Evolutionary conservation across 2,797 vertebrate genomes (phyloP).

Genomic region (Acanthurus tractus): DNA sequence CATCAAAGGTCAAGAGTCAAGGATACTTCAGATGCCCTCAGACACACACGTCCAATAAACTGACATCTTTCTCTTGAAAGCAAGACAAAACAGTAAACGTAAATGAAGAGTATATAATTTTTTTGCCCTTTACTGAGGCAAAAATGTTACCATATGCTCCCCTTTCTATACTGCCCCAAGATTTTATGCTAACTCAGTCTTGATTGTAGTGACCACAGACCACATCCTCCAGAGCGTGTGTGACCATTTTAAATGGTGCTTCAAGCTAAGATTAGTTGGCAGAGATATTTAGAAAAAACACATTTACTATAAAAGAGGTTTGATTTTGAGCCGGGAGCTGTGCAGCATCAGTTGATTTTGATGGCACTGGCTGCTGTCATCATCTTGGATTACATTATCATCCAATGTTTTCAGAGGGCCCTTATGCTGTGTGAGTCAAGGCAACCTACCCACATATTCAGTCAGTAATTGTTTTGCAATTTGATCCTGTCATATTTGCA

Average conservation of each 20-base stretch:
- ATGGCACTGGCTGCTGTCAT: conserved; percentile 19
- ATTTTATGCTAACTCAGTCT: conserved; percentile 67
- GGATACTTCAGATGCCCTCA: conserved; percentile 32
- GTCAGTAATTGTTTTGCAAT: conserved; percentile 38
- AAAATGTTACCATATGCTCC: conserved; percentile 76
- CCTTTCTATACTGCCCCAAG: conserved; percentile 44
- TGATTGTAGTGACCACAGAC: conserved; percentile 78
- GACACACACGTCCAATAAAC: conserved; percentile 50
- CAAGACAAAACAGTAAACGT: conserved; percentile 26
- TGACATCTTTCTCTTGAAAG: conserved; percentile 45
- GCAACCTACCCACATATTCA: conserved; percentile 20
- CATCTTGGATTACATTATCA: conserved; percentile 31
- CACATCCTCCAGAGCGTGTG: conserved; percentile 76
- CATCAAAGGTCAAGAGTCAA: conserved; percentile 50
- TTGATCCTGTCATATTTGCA: conserved; percentile 41
- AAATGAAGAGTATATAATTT: conserved; percentile 40
- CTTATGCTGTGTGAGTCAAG: conserved; percentile 9
- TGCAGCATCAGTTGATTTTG: conserved; percentile 26
- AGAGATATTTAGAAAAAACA: conserved; percentile 45
- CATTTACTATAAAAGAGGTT: conserved; percentile 24
- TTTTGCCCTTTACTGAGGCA: conserved; percentile 35
- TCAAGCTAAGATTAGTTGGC: conserved; percentile 42
- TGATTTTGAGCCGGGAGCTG: conserved; percentile 17
- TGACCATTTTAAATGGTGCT: conserved; percentile 58
- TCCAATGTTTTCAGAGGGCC: conserved; percentile 21